Evolutionary conservation across 2,797 vertebrate species (phyloP), one percentile per base, ranked within the genome.

Genomic region (Danio albolineatus): DNA sequence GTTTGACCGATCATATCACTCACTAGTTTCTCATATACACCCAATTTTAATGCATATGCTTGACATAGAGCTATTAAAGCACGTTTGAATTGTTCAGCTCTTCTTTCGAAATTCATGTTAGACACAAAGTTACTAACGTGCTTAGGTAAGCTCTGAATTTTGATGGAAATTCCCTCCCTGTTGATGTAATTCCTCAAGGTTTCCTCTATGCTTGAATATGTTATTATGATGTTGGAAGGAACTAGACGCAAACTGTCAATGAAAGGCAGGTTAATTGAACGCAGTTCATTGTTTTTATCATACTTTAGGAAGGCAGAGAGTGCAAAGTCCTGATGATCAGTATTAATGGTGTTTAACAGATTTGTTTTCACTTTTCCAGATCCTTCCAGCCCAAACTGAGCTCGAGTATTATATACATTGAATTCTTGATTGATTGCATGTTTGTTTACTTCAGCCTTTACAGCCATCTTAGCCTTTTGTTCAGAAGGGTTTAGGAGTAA

Each of bases 221-320:
- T 17, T 10, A 41, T 64, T 87, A 92, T 95, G 71, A 96, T 82
- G 79, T 82, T 90, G 83, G 96, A 95, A 85, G 95, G 90, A 85
- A 95, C 85, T 60, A 84, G 78, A 46, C 94, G 92, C 0, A 97
- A 79, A 81, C 80, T 88, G 89, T 95, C 89, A 73, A 96, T 77
- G 44, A 97, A 90, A 9, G 97, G 97, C 38, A 99, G 71, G 54
- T 90, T 88, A 86, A 98, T 94, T 6, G 92, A 64, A 36, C 96
- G 97, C 67, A 91, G 87, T 4, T 97, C 88, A 82, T 90, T 91
- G 83, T 91, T 98, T 91, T 98, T 99, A 88, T 98, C 96, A 79
- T 99, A 99, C 81, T 96, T 97, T 19, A 98, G 79, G 85, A 92
- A 94, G 59, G 93, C 94, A 86, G 95, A 94, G 56, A 97, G 76